Percentiles rank a stretch among this genome's conserved stretches.
Evolutionary conservation across 2,113 vertebrate genomes (phyloP).

Genomic region (Cyanoderma ruficeps): DNA sequence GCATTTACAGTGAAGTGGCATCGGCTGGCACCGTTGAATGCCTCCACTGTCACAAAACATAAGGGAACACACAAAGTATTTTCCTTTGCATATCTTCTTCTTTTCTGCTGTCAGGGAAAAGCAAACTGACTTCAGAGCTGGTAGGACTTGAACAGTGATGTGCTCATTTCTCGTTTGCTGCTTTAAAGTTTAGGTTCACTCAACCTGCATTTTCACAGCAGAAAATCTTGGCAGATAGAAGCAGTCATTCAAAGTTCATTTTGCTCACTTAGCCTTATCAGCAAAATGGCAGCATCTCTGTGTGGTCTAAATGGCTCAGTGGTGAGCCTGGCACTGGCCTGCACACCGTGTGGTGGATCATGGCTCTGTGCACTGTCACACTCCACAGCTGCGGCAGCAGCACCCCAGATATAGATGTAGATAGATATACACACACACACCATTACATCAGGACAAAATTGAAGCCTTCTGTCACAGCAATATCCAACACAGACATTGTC

Average conservation of each 20-base stretch:
- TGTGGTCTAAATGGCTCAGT: neutral
- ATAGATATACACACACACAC: accelerated
- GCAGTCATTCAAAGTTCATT: neutral
- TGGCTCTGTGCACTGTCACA: neutral
- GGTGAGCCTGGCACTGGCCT: neutral
- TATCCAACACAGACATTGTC: neutral
- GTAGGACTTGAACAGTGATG: neutral
- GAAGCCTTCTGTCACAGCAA: neutral
- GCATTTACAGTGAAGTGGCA: neutral
- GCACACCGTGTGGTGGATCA: accelerated
- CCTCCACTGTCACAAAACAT: neutral
- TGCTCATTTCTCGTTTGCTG: neutral
- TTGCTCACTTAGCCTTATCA: neutral
- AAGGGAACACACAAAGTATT: neutral
- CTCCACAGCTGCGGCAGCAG: neutral
- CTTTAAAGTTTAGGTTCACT: neutral
- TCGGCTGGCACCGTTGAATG: neutral
- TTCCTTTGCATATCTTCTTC: neutral
- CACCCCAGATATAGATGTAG: neutral
- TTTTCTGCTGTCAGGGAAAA: neutral
- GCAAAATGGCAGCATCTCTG: neutral
- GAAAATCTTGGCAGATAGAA: neutral
- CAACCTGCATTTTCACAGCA: neutral
- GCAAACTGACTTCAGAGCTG: neutral
- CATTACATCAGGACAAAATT: neutral